Percentiles rank a stretch among this genome's conserved stretches.
Conservation (phyloP, 1,140 invertebrate genomes). For the Metaphire vulgaris region DNA sequence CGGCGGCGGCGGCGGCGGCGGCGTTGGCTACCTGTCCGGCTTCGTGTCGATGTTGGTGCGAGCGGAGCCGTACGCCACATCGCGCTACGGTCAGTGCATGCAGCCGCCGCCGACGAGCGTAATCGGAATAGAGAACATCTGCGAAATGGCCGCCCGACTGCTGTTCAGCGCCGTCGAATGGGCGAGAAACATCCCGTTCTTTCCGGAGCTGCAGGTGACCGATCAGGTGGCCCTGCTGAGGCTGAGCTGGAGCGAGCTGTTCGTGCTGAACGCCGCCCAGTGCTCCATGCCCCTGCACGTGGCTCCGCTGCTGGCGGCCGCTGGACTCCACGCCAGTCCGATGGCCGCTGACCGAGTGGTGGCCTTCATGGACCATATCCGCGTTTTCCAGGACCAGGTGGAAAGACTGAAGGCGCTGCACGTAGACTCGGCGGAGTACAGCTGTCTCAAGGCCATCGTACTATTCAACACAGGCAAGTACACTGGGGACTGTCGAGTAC, state of each 20-base stretch:
- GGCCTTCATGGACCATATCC: slow-evolving; percentile 96
- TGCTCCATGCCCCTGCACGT: slow-evolving; percentile 91
- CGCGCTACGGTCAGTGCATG: slow-evolving; percentile 90
- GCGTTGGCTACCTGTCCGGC: slow-evolving; percentile 84
- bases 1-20: neutral
- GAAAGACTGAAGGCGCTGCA: slow-evolving; percentile 95
- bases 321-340: slow-evolving; percentile 81
- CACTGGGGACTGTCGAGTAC: too few species aligned
- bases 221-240: slow-evolving; percentile 84
- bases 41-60: slow-evolving; percentile 89
- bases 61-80: slow-evolving; percentile 91
- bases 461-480: slow-evolving; percentile 89
- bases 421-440: slow-evolving; percentile 96
- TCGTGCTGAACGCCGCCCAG: slow-evolving; percentile 94
- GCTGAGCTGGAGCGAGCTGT: slow-evolving; percentile 93
- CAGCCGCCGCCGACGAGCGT: slow-evolving; percentile 53
- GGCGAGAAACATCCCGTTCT: slow-evolving; percentile 95
- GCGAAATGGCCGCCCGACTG: slow-evolving; percentile 86
- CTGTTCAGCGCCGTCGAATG: slow-evolving; percentile 95
- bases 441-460: slow-evolving; percentile 96
- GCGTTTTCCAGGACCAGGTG: slow-evolving; percentile 93
- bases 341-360: slow-evolving; percentile 95
- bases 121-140: slow-evolving; percentile 74
- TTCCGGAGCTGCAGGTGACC: slow-evolving; percentile 70
- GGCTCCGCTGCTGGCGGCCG: slow-evolving; percentile 84